Percentiles rank a stretch among this genome's conserved stretches.
phyloP scores from a whole-genome alignment of 2,113 vertebrate genomes.

The Rostratula benghalensis region DNA sequence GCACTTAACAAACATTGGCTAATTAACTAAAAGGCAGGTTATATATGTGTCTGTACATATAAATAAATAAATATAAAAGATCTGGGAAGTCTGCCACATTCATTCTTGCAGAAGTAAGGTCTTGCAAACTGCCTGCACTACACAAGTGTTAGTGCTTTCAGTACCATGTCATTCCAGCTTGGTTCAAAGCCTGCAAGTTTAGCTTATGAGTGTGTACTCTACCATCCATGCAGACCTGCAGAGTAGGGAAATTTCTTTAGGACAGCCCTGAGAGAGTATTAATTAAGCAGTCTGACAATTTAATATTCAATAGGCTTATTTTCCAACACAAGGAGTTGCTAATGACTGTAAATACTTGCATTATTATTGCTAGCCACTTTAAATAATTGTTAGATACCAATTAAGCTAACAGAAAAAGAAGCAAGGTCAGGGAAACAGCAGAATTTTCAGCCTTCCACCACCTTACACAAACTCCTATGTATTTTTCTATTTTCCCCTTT shows the following conservation, averaged over 20 bases:
- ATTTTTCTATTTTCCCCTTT: not conserved
- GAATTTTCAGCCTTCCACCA: not conserved
- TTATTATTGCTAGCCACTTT: conserved; percentile 19
- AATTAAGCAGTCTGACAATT: conserved; percentile 53
- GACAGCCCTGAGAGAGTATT: not conserved
- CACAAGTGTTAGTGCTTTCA: not conserved
- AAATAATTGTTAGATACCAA: conserved; percentile 34
- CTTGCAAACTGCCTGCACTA: not conserved
- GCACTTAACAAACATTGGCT: conserved; percentile 58
- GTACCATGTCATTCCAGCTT: not conserved
- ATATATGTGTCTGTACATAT: conserved; percentile 18
- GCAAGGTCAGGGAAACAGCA: not conserved
- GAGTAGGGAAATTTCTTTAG: not conserved
- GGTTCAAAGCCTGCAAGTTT: not conserved
- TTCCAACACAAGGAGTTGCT: conserved; percentile 23
- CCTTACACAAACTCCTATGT: not conserved
- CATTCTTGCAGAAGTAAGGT: not conserved
- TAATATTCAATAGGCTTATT: conserved; percentile 51
- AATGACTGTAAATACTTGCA: conserved; percentile 40
- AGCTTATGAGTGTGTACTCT: not conserved
- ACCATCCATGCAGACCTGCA: not conserved
- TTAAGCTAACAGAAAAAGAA: conserved; percentile 20
- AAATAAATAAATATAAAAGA: conserved; percentile 35
- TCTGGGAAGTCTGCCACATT: conserved; percentile 42
- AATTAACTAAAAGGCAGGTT: conserved; percentile 61